These are phyloP conservation scores for Stratiomys singularior DNA, from an alignment of 2,888 invertebrate species.

Conservation along the genomic window DNA sequence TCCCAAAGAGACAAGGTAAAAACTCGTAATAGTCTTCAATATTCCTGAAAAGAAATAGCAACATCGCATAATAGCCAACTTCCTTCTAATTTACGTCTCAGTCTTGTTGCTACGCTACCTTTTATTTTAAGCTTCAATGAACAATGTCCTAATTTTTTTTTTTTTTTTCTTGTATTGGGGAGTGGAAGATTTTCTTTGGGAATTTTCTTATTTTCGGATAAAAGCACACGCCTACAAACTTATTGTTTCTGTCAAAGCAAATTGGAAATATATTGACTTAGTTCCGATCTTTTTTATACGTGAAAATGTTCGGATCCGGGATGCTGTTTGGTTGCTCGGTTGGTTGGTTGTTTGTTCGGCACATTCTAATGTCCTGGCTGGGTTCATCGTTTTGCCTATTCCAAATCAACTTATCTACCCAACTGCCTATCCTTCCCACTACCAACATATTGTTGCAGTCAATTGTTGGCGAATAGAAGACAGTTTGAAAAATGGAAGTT, in stretches of 20 bases:
- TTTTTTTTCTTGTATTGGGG: no score
- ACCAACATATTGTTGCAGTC: neutral
- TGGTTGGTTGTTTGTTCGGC: neutral
- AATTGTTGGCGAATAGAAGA: neutral
- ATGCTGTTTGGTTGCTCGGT: neutral
- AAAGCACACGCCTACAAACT: conserved; percentile 16
- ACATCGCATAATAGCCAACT: no score
- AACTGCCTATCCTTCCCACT: no score
- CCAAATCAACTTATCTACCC: neutral
- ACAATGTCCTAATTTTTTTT: conserved; percentile 1
- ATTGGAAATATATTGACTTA: conserved; percentile 29
- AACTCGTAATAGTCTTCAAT: no score
- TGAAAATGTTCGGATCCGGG: neutral
- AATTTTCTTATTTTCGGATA: neutral
- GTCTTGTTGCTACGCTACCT: neutral
- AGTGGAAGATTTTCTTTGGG: no score
- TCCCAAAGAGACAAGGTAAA: no score
- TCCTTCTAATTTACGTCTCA: no score
- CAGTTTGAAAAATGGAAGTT: conserved; percentile 41
- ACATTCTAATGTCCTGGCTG: neutral
- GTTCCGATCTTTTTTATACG: neutral
- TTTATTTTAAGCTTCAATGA: conserved; percentile 14
- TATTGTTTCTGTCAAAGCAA: conserved; percentile 38
- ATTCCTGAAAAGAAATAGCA: no score
- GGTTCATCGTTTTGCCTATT: neutral